Percentiles rank a stretch among this genome's conserved stretches.
These are phyloP conservation scores for Brenthis daphne DNA, from an alignment of 2,888 invertebrate species.

Conservation along the genomic window DNA sequence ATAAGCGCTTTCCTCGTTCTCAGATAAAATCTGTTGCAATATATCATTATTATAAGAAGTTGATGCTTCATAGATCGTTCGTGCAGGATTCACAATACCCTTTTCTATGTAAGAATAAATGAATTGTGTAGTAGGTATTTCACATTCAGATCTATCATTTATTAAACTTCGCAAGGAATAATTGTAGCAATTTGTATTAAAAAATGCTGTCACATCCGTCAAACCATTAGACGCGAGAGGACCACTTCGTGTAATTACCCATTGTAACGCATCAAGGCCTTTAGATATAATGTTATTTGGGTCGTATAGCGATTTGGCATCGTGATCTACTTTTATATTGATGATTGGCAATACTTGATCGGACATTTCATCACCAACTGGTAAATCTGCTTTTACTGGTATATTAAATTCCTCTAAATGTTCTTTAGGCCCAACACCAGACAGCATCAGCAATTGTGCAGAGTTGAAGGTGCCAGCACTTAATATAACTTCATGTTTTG, in stretches of 20 bases:
- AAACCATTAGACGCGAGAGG: slow-evolving; percentile 57
- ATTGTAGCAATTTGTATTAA: slow-evolving; percentile 59
- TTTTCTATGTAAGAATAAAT: slow-evolving; percentile 52
- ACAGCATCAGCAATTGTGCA: slow-evolving; percentile 62
- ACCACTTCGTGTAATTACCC: slow-evolving; percentile 45
- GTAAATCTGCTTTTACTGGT: slow-evolving; percentile 49
- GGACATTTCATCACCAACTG: slow-evolving; percentile 59
- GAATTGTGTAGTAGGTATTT: slow-evolving; percentile 55
- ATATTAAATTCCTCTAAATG: slow-evolving; percentile 52
- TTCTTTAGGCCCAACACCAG: slow-evolving; percentile 59
- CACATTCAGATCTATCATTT: slow-evolving; percentile 49
- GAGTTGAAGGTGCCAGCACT: slow-evolving; percentile 61
- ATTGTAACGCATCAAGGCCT: slow-evolving; percentile 40
- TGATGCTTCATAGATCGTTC: slow-evolving; percentile 39
- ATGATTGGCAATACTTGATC: slow-evolving; percentile 56
- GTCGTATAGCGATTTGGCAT: slow-evolving; percentile 23
- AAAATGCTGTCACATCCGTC: slow-evolving; percentile 53
- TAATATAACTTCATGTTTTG: slow-evolving; percentile 57
- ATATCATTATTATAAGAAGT: slow-evolving; percentile 44
- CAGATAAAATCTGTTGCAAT: slow-evolving; percentile 46
- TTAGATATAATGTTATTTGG: slow-evolving; percentile 32
- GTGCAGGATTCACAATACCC: slow-evolving; percentile 40
- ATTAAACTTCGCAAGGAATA: slow-evolving; percentile 42
- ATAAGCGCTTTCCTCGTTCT: slow-evolving; percentile 48
- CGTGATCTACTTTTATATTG: slow-evolving; percentile 48